Percentiles rank a stretch among this genome's conserved stretches.
These are phyloP conservation scores for Pseudomugil tenellus DNA, from an alignment of 2,797 vertebrate species.

Conservation along the genomic window DNA sequence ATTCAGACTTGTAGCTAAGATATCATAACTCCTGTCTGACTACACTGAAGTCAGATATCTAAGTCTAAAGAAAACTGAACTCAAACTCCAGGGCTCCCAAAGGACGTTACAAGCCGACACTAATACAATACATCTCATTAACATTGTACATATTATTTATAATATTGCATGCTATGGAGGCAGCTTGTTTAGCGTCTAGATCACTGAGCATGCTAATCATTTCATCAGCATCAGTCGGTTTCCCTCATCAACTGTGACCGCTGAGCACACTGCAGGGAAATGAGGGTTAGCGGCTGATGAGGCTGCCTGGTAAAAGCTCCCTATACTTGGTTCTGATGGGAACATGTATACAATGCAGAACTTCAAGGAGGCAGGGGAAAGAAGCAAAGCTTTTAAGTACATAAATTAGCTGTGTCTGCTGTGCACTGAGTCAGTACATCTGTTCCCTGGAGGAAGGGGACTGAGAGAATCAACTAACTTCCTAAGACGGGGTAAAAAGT, in stretches of 20 bases:
- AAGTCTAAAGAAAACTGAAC: neutral
- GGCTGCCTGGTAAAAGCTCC: conserved; percentile 36
- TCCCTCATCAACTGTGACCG: conserved; percentile 50
- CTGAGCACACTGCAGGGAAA: conserved; percentile 27
- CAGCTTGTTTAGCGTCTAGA: conserved; percentile 39
- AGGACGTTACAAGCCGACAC: neutral
- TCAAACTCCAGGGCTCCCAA: neutral
- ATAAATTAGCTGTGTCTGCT: conserved; percentile 63
- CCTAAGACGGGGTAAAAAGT: conserved; percentile 45
- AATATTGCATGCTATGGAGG: conserved; percentile 3
- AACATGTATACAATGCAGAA: conserved; percentile 48
- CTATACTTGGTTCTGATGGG: conserved; percentile 43
- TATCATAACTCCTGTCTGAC: neutral
- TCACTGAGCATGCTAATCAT: conserved; percentile 44
- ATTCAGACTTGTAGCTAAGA: neutral
- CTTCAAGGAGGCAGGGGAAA: conserved; percentile 34
- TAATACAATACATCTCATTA: neutral
- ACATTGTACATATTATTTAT: neutral
- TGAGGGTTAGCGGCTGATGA: conserved; percentile 43
- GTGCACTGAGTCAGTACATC: conserved; percentile 46
- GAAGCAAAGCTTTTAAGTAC: conserved; percentile 60
- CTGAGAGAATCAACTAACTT: conserved; percentile 55
- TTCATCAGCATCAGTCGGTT: conserved; percentile 56
- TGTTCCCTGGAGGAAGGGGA: conserved; percentile 40
- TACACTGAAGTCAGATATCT: neutral